Evolutionary conservation across 2,113 vertebrate species (phyloP).

Genomic region (Ahaetulla prasina): DNA sequence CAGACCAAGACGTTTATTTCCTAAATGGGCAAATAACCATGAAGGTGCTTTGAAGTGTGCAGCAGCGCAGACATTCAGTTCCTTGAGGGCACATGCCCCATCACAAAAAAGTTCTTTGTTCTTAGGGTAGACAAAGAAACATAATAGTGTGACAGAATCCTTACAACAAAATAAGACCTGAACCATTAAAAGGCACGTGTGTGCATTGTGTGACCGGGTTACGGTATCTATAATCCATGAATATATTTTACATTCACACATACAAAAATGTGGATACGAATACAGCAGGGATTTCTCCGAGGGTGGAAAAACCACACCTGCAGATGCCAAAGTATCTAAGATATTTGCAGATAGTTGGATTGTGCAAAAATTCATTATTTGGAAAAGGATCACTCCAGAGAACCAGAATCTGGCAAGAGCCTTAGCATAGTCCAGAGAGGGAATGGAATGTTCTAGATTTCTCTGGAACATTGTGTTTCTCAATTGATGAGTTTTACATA

Average conservation of each 20-base stretch:
- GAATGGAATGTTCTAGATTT: neutral
- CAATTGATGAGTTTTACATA: neutral
- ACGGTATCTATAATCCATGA: neutral
- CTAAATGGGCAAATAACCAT: neutral
- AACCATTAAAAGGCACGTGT: neutral
- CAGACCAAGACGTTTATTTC: neutral
- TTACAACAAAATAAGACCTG: neutral
- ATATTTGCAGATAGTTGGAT: neutral
- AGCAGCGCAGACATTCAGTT: neutral
- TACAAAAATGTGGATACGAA: neutral
- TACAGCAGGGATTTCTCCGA: neutral
- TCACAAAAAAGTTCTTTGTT: neutral
- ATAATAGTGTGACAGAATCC: neutral
- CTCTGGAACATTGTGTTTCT: neutral
- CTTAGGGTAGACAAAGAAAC: neutral
- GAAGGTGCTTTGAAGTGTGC: neutral
- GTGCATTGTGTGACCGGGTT: neutral
- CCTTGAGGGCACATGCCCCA: neutral
- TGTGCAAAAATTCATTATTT: neutral
- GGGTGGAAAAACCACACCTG: neutral
- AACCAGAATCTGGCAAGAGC: neutral
- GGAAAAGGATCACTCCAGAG: neutral
- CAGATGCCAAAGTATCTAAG: neutral
- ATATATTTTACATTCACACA: neutral
- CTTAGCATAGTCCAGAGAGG: neutral